These are phyloP conservation scores for Hemitrygon akajei DNA, from an alignment of 2,797 vertebrate genomes.

Conservation along the genomic window DNA sequence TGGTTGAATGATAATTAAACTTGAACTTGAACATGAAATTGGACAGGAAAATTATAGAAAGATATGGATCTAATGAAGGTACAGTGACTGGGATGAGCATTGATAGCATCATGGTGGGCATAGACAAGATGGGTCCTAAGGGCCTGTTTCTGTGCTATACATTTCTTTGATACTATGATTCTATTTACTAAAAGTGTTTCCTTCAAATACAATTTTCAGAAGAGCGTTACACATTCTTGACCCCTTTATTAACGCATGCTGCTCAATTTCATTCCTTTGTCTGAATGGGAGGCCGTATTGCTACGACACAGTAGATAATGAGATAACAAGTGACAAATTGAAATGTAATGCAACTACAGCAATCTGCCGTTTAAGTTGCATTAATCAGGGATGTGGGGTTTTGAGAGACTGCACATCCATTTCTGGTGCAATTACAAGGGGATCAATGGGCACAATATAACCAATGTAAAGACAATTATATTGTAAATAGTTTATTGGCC, in stretches of 20 bases:
- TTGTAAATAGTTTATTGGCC: slow-evolving; percentile 5
- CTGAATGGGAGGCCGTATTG: not conserved
- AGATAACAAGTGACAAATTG: not conserved
- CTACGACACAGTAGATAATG: not conserved
- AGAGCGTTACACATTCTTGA: not conserved
- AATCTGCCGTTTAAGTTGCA: not conserved
- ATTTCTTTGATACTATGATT: too few relatives aligned
- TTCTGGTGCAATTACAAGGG: not conserved
- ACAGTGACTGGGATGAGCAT: too few relatives aligned
- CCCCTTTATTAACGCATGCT: not conserved
- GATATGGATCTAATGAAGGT: too few relatives aligned
- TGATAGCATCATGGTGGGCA: too few relatives aligned
- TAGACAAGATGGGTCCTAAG: too few relatives aligned
- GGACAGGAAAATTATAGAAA: too few relatives aligned
- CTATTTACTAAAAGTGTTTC: not conserved
- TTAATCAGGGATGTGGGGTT: not conserved
- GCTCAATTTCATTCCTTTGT: not conserved
- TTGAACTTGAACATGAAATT: too few relatives aligned
- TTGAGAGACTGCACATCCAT: not conserved
- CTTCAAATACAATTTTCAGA: not conserved
- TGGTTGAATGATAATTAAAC: too few relatives aligned
- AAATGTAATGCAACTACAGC: not conserved
- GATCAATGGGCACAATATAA: not conserved
- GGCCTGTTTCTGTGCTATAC: too few relatives aligned
- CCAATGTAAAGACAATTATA: not conserved